Evolutionary conservation across 2,888 invertebrate species (phyloP), one percentile per base, ranked within the genome.

Genomic region (Oligia strigilis): DNA sequence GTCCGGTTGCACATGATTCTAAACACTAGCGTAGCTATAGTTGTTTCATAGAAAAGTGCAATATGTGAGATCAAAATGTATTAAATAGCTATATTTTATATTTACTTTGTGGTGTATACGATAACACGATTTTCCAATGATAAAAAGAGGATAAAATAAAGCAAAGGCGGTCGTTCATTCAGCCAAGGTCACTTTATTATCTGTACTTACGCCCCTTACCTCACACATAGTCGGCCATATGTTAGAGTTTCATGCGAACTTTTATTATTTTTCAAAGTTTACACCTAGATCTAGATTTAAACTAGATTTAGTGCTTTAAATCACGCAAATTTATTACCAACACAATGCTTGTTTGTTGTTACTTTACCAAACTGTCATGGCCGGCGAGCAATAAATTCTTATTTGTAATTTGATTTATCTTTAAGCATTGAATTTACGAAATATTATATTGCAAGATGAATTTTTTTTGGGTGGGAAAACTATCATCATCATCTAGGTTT

Each of bases 261-360:
- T 65, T 70, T 29, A 65, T 52, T 60, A 11, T 70, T 80, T 46
- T 66, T 67, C n/a, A 66, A 40, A 66, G 83, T 80, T 64, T 72
- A 64, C 69, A 64, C 2, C 23, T 43, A 58, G 49, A 72, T 64
- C 11, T 36, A 69, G 46, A 52, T 29, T 29, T 29, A 75, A 13
- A 70, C n/a, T 40, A 75, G 60, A 65, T 80, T 55, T 66, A 85
- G 29, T 62, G 36, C 40, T 40, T 23, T 80, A 73, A 58, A 80
- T 73, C 69, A 80, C 65, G 70, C 23, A 64, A 74, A 36, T 80
- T 43, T 73, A 62, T 64, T 36, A 52, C n/a, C 19, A 70, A 55
- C 17, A 60, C n/a, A 17, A 9, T 14, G 13, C 6, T 58, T 49
- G 13, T 78, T 52, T 72, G 9, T 49, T 80, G 11, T 55, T 36